phyloP scores from a whole-genome alignment of 2,113 vertebrate genomes.

The Parotia lawesii region DNA sequence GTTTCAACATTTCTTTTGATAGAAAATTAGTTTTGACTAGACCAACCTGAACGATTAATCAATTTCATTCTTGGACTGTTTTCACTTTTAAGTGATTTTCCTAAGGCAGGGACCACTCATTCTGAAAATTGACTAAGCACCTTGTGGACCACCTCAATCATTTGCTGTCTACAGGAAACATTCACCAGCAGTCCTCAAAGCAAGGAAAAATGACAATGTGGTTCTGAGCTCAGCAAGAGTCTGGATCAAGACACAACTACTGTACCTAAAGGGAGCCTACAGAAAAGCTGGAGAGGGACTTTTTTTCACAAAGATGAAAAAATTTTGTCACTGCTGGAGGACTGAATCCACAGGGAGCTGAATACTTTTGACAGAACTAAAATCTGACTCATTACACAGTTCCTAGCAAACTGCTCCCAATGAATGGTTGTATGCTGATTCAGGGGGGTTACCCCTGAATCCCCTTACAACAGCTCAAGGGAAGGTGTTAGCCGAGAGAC shows the following conservation, averaged over 20 bases:
- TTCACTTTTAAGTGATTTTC: conserved; percentile 16
- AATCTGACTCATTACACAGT: not conserved
- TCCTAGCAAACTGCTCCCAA: not conserved
- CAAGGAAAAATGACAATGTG: not conserved
- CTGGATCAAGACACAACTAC: not conserved
- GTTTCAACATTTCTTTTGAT: not conserved
- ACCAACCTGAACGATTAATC: not conserved
- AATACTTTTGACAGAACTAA: not conserved
- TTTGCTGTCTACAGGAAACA: not conserved
- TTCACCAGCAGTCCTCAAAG: not conserved
- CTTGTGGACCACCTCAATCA: not conserved
- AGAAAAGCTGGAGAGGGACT: too few relatives aligned
- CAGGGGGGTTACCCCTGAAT: not conserved
- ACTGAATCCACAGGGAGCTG: not conserved
- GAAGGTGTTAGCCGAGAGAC: not conserved
- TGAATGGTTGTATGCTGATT: not conserved
- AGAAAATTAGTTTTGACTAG: conserved; percentile 4
- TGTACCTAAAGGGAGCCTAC: too few relatives aligned
- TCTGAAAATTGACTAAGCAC: conserved; percentile 18
- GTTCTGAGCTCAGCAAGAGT: not conserved
- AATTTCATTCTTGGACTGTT: not conserved
- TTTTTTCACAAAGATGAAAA: not conserved
- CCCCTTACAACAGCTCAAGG: not conserved
- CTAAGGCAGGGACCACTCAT: conserved; percentile 1
- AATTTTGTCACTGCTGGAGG: not conserved